Evolutionary conservation across 2,113 vertebrate species (phyloP).

Genomic region (Terrapene triunguis): DNA sequence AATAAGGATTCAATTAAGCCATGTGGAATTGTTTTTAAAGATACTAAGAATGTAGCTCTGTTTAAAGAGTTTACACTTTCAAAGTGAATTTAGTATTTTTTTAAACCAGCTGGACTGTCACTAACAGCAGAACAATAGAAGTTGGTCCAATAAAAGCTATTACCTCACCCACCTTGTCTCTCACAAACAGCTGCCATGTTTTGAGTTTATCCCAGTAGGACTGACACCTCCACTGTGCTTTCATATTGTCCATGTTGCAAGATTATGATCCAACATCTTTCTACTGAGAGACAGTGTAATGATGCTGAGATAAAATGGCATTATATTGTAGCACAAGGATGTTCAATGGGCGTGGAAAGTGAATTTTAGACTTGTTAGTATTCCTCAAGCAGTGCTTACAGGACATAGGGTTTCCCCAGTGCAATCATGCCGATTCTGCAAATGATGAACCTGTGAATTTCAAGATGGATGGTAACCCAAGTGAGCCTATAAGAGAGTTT

Average conservation of each 20-base stretch:
- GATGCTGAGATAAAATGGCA: background rate
- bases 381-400: background rate
- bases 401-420: rapidly evolving
- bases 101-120: background rate
- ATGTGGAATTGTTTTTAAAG: background rate
- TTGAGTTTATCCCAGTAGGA: background rate
- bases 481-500: background rate
- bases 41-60: background rate
- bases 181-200: background rate
- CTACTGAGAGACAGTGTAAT: background rate
- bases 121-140: background rate
- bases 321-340: rapidly evolving
- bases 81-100: background rate
- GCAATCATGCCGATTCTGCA: background rate
- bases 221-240: background rate
- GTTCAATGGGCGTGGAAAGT: background rate
- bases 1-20: conserved; percentile 20
- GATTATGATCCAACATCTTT: rapidly evolving
- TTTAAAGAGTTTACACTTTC: background rate
- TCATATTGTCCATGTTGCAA: background rate
- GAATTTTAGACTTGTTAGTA: background rate
- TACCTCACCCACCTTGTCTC: background rate
- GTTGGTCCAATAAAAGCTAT: background rate
- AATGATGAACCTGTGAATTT: background rate
- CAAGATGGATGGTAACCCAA: background rate